Base-by-base conservation (phyloP, 2,888 invertebrate species). In the Parapristionchus giblindavisi region DNA sequence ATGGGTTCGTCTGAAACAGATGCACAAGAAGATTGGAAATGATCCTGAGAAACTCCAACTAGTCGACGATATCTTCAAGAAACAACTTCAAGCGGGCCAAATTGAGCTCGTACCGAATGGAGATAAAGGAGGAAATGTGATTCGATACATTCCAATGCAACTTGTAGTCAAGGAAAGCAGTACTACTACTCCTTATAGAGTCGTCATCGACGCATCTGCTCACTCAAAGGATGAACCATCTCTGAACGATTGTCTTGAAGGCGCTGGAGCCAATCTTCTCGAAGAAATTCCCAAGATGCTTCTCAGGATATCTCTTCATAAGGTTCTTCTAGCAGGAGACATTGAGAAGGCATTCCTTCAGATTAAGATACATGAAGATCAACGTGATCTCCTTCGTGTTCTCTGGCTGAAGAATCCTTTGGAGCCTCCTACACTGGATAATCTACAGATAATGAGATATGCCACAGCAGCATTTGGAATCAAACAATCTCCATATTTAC, bases 301-400 rank as follows among this genome's bases (percentile, higher is more conserved):
- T 8, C 38, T 65, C 43, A 21, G 63, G 27, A 14, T 21, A 3
- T 14, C 24, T 11, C 5, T 24, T 3, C n/a, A 24, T n/a, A 6
- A 40, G 6, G 8, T 14, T n/a, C 40, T 65, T 2, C 14, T 40
- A 21, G 63, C 24, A 2, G 63, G n/a, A 5, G 65, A 65, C 27
- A 17, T 65, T 21, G 65, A 65, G 32, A 65, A 65, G 21, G 65
- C 65, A 1, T 65, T 43, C 43, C 43, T 65, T 29, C 63, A 65
- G 43, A 29, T 43, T 1, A 65, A 24, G 27, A 24, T 65, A 5
- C 21, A 36, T n/a, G 17, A 24, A 1, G n/a, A 21, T 29, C 63
- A 65, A 17, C 27, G 63, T 27, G 63, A 65, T 27, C 27, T 65
- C n/a, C 29, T 43, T 14, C n/a, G 63, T 29, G n/a, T 65, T 3